Conservation (phyloP, 2,113 vertebrate genomes). For the Oceanodroma tethys region DNA sequence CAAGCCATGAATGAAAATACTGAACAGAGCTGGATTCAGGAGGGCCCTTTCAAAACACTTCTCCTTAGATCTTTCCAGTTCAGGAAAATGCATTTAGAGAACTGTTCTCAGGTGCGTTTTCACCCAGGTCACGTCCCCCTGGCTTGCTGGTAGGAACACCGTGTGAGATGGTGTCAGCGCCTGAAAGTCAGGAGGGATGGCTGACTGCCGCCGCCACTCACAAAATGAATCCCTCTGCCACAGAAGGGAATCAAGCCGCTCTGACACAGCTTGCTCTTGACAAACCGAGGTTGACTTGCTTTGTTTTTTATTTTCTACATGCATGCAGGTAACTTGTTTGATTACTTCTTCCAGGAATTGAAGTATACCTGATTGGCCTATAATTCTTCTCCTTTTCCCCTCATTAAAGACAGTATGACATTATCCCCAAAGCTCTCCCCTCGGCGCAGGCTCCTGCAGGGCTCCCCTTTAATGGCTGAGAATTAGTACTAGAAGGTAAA, state of each 20-base stretch:
- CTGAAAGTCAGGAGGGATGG: neutral
- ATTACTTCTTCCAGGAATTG: neutral
- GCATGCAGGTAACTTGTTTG: neutral
- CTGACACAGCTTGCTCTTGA: neutral
- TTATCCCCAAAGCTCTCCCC: neutral
- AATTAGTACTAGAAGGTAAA: neutral
- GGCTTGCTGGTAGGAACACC: neutral
- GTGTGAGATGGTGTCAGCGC: rapidly evolving
- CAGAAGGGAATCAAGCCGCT: neutral
- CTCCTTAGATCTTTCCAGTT: neutral
- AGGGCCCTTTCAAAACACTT: neutral
- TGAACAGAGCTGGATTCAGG: neutral
- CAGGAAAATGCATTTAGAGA: neutral
- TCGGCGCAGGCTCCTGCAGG: neutral
- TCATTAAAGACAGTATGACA: neutral
- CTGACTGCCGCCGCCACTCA: neutral
- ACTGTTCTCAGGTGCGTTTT: neutral
- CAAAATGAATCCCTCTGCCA: neutral
- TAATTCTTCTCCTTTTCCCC: neutral
- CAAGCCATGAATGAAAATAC: neutral
- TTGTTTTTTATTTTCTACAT: neutral
- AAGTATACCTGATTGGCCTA: neutral
- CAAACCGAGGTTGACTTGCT: neutral
- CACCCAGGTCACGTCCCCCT: rapidly evolving
- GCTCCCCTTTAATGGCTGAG: neutral